Evolutionary conservation across 92 coral and sea anemone genomes (phyloP).

Genomic region (Paragorgia papillata): DNA sequence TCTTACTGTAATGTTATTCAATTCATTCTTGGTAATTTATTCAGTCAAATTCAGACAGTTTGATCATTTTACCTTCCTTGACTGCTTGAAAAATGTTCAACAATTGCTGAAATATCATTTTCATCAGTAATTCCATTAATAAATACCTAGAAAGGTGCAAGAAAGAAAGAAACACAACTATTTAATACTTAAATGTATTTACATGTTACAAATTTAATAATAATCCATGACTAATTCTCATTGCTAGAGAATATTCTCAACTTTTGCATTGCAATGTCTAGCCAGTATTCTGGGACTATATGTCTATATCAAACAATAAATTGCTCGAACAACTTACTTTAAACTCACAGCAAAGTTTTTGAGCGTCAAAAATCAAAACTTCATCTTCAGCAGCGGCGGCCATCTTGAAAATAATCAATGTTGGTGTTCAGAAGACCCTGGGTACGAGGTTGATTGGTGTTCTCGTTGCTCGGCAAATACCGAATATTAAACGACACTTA

Average conservation of each 20-base stretch:
- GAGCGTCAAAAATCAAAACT: conserved; percentile 6
- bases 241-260: no score
- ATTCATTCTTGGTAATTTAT: no score
- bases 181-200: background rate
- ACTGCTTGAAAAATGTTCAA: background rate
- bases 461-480: no score
- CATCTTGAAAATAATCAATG: conserved; percentile 1
- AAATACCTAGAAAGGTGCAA: background rate
- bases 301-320: background rate
- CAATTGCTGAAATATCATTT: conserved; percentile 18
- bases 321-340: background rate
- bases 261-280: no score
- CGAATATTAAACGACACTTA: no score
- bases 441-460: no score
- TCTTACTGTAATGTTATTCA: no score
- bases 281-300: no score
- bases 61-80: conserved; percentile 13
- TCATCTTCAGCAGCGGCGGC: no score
- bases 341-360: conserved; percentile 8
- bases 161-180: background rate
- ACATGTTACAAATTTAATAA: background rate
- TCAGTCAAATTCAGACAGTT: no score
- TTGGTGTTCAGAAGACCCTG: no score
- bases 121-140: background rate
- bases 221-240: no score